These are phyloP conservation scores for Serilophus lunatus DNA, from an alignment of 2,113 vertebrate genomes.

Conservation along the genomic window DNA sequence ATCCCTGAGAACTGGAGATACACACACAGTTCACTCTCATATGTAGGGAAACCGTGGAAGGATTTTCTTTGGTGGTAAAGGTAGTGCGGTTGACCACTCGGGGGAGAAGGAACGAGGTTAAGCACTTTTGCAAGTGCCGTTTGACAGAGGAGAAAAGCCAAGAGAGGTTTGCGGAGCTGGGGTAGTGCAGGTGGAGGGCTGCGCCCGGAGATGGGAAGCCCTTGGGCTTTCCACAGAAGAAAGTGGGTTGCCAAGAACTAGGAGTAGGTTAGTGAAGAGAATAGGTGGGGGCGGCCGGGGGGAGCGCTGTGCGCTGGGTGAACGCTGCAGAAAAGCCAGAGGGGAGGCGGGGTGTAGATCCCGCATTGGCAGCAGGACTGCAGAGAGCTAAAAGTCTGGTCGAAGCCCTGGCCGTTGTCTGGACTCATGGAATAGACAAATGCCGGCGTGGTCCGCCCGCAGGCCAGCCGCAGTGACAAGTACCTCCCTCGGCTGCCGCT, in stretches of 20 bases:
- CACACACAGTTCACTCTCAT: no score
- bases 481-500: background rate
- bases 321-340: background rate
- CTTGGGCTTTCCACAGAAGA: background rate
- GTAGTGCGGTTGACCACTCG: background rate
- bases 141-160: background rate
- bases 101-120: background rate
- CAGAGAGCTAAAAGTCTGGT: background rate
- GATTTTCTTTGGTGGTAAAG: background rate
- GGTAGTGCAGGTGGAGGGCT: background rate
- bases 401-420: no score
- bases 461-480: background rate
- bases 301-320: background rate
- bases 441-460: no score
- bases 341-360: background rate
- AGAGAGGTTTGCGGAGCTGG: background rate
- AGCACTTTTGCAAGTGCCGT: background rate
- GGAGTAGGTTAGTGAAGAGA: background rate
- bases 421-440: background rate
- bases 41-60: background rate
- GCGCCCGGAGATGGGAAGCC: background rate
- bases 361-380: background rate
- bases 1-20: background rate
- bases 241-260: background rate
- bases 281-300: rapidly evolving